A percentile compares a stretch with the other conserved stretches of the same genome.
Evolutionary conservation across 2,113 vertebrate species (phyloP).

Genomic region (Rhagologus leucostigma): DNA sequence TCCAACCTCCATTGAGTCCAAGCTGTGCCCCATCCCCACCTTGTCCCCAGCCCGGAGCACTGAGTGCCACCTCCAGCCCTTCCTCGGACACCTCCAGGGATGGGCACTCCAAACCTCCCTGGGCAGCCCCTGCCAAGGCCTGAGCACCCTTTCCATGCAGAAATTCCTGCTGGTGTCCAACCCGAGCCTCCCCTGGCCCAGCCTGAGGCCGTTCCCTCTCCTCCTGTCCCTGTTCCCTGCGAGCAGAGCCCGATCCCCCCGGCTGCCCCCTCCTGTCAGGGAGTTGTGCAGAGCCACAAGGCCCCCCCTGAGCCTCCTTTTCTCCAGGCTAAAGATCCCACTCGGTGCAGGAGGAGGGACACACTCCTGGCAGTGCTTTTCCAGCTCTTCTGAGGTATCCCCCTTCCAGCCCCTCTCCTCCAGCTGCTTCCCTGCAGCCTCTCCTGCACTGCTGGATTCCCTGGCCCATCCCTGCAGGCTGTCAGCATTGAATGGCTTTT

Average conservation of each 20-base stretch:
- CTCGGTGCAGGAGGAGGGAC: background rate
- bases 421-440: background rate
- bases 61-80: background rate
- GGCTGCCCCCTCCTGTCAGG: too few relatives aligned
- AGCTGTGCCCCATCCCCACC: accelerated
- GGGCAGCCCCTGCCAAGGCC: background rate
- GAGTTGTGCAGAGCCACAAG: background rate
- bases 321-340: background rate
- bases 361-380: background rate
- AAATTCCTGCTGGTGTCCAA: background rate
- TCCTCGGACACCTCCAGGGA: background rate
- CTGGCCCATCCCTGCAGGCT: background rate
- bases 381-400: background rate
- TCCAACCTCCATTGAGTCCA: accelerated
- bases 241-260: too few relatives aligned
- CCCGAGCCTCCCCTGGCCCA: background rate
- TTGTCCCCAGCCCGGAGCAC: background rate
- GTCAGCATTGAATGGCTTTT: background rate
- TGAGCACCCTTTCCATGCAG: background rate
- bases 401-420: background rate
- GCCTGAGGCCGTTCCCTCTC: background rate
- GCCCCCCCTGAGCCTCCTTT: background rate
- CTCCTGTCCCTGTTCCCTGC: background rate
- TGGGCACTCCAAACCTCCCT: background rate
- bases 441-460: background rate